phyloP scores from a whole-genome alignment of 2,888 invertebrate genomes.

The Schrankia costaestrigalis region DNA sequence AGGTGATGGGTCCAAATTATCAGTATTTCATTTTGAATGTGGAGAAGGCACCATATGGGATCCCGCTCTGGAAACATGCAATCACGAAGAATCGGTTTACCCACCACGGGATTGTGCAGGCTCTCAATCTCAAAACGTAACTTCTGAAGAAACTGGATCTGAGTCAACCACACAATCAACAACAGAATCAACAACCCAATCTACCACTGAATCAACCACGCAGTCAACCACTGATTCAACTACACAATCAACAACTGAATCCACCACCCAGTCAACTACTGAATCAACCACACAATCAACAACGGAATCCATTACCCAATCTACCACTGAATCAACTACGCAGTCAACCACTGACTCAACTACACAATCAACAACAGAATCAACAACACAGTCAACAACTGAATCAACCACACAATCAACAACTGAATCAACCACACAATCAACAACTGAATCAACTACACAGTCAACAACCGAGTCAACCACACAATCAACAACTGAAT shows the following conservation, averaged over 20 bases:
- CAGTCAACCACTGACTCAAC: slow-evolving; percentile 39
- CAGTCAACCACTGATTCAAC: slow-evolving; percentile 29
- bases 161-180: slow-evolving; percentile 30
- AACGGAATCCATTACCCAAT: slow-evolving; percentile 14
- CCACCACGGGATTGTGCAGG: slow-evolving; percentile 74
- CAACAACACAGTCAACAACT: slow-evolving; percentile 13
- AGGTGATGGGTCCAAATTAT: slow-evolving; percentile 76
- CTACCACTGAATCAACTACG: slow-evolving; percentile 24
- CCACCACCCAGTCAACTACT: slow-evolving; percentile 26
- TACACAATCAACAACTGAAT: slow-evolving; percentile 22
- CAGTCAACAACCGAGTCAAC: slow-evolving; percentile 27
- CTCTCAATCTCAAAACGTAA: slow-evolving; percentile 48
- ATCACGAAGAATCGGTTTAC: slow-evolving; percentile 83
- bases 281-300: slow-evolving; percentile 21
- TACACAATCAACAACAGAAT: slow-evolving; percentile 5
- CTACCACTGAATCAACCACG: slow-evolving; percentile 29
- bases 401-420: slow-evolving; percentile 32
- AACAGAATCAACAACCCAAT: slow-evolving; percentile 24
- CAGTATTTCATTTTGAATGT: slow-evolving; percentile 84
- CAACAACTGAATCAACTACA: slow-evolving; percentile 29
- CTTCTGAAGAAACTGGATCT: slow-evolving; percentile 25
- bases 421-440: slow-evolving; percentile 18
- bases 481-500: slow-evolving; percentile 14
- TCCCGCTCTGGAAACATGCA: slow-evolving; percentile 83
- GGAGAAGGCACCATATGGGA: slow-evolving; percentile 87